Percentiles rank a stretch among this genome's conserved stretches.
These are phyloP conservation scores for Glaucopsyche alexis DNA, from an alignment of 2,888 invertebrate genomes.

Conservation along the genomic window DNA sequence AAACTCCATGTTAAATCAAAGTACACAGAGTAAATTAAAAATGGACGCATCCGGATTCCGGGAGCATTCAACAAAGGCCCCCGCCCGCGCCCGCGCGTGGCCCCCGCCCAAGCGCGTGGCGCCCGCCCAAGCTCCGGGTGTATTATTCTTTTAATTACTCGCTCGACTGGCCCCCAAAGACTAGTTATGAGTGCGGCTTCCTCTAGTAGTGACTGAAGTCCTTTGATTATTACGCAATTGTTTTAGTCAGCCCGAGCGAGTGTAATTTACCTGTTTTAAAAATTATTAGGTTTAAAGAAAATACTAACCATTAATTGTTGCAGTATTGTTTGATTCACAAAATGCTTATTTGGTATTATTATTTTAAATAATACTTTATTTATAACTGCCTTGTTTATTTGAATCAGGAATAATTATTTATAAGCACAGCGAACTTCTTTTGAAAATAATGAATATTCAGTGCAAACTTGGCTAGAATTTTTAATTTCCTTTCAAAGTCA, in stretches of 20 bases:
- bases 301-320: not conserved
- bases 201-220: not conserved
- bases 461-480: too few relatives aligned
- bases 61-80: conserved; percentile 8
- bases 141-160: conserved; percentile 26
- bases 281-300: not conserved
- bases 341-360: not conserved
- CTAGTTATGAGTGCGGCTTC: conserved; percentile 6
- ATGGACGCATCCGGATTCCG: not conserved
- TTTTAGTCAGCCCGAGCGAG: not conserved
- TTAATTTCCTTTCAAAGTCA: too few relatives aligned
- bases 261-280: not conserved
- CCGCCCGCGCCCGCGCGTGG: not conserved
- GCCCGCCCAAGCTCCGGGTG: not conserved
- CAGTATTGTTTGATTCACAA: not conserved
- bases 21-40: conserved; percentile 26
- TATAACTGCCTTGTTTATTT: not conserved
- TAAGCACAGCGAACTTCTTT: too few relatives aligned
- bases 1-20: conserved; percentile 1
- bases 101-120: not conserved
- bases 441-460: too few relatives aligned
- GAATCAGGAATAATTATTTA: not conserved
- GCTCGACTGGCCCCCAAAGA: conserved; percentile 5
- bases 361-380: too few relatives aligned
- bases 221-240: not conserved